Percentiles rank a stretch among this genome's conserved stretches.
phyloP scores from a whole-genome alignment of 2,888 invertebrate species.

The Catotricha subobsoleta region DNA sequence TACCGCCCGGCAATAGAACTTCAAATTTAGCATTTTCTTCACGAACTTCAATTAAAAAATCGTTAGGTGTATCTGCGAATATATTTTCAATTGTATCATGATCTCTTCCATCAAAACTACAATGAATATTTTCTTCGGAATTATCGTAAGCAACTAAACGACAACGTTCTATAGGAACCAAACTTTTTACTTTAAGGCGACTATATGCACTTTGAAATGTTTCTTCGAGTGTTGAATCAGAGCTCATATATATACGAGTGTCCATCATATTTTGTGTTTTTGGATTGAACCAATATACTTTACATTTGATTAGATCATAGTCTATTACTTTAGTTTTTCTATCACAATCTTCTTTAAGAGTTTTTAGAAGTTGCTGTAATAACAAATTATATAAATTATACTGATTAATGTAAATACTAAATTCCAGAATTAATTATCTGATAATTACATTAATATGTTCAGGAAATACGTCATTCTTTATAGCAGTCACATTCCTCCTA shows the following conservation, averaged over 20 bases:
- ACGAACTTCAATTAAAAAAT: constrained; percentile 46
- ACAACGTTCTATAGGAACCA: constrained; percentile 44
- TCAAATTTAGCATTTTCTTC: constrained; percentile 40
- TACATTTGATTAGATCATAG: constrained; percentile 41
- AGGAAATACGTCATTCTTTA: constrained; percentile 52
- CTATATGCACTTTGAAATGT: constrained; percentile 40
- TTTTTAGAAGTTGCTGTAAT: not conserved
- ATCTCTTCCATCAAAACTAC: constrained; percentile 44
- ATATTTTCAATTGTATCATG: constrained; percentile 31
- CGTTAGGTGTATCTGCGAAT: constrained; percentile 24
- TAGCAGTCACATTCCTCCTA: constrained; percentile 41
- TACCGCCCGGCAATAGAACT: constrained; percentile 42
- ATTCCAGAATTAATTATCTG: not conserved
- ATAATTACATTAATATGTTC: constrained; percentile 40
- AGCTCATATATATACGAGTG: constrained; percentile 37
- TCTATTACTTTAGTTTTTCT: constrained; percentile 39
- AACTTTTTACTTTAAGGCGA: constrained; percentile 37
- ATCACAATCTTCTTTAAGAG: constrained; percentile 35
- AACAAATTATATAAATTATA: not conserved
- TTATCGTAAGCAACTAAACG: constrained; percentile 54
- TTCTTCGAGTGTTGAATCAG: constrained; percentile 39
- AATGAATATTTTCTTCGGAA: constrained; percentile 41
- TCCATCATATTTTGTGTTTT: constrained; percentile 33
- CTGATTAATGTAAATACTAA: not conserved
- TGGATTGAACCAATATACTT: constrained; percentile 46